These are phyloP conservation scores for Pseudorasbora parva DNA, from an alignment of 2,113 vertebrate genomes.

Conservation along the genomic window DNA sequence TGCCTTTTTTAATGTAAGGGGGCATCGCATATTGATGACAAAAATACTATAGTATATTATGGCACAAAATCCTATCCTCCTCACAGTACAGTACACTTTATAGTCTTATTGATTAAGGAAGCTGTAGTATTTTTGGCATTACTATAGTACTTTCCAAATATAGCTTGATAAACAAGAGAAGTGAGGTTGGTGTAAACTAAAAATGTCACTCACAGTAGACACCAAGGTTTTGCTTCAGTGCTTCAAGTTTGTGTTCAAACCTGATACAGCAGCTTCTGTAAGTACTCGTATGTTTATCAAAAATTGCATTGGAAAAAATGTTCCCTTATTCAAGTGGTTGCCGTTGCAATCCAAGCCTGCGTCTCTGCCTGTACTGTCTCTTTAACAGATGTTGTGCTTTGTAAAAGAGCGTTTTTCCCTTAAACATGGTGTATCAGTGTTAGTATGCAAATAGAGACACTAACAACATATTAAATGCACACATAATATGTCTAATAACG, in stretches of 20 bases:
- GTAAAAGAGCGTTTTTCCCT: constrained; percentile 8
- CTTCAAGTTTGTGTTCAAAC: constrained; percentile 57
- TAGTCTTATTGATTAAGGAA: constrained; percentile 62
- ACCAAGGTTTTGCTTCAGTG: constrained; percentile 76
- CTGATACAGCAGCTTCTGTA: constrained; percentile 47
- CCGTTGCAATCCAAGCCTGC: not conserved
- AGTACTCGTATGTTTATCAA: not conserved
- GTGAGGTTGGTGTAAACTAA: constrained; percentile 25
- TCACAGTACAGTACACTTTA: constrained; percentile 61
- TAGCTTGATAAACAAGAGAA: constrained; percentile 29
- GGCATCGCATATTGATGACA: constrained; percentile 58
- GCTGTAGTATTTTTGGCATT: constrained; percentile 70
- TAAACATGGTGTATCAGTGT: not conserved
- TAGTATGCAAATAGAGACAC: not conserved
- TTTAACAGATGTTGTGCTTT: constrained; percentile 51
- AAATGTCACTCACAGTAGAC: constrained; percentile 42
- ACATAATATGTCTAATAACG: constrained; percentile 15
- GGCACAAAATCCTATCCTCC: constrained; percentile 76
- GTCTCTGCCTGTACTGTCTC: not conserved
- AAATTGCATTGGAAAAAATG: constrained; percentile 17
- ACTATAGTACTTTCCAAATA: constrained; percentile 62
- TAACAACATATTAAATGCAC: not conserved
- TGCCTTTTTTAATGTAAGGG: constrained; percentile 52
- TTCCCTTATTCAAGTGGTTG: constrained; percentile 3
- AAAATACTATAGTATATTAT: constrained; percentile 74